Conservation (phyloP, 2,797 vertebrate species). For the Geotrypetes seraphini region DNA sequence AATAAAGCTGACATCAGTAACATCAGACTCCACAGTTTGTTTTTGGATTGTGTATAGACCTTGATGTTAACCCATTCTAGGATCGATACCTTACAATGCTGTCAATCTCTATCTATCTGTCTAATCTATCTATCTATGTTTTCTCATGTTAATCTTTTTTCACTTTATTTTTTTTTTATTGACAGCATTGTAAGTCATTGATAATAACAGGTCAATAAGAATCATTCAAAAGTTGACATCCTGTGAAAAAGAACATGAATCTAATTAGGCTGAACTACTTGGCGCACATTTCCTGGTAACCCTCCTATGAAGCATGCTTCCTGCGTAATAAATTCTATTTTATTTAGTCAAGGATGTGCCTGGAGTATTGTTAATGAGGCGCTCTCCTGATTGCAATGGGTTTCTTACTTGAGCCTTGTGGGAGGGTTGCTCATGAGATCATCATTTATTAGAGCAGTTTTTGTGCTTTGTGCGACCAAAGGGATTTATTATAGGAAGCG, state of each 20-base stretch:
- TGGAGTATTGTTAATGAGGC: constrained; percentile 11
- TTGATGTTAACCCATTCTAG: no score
- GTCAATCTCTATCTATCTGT: no score
- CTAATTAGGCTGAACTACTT: constrained; percentile 12
- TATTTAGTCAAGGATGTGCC: background rate
- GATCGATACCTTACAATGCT: no score
- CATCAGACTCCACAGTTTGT: no score
- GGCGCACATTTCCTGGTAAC: constrained; percentile 8
- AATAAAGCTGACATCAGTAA: no score
- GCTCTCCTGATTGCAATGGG: constrained; percentile 8
- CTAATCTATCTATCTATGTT: no score
- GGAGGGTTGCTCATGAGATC: constrained; percentile 10
- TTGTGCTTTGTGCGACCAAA: constrained; percentile 19
- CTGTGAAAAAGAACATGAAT: constrained; percentile 12
- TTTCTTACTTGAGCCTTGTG: constrained; percentile 11
- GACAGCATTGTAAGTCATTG: background rate
- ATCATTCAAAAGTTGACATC: constrained; percentile 21
- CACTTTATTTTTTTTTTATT: no score
- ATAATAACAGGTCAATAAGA: constrained; percentile 11
- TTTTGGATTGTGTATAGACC: no score
- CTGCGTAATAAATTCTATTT: constrained; percentile 15
- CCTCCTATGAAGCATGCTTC: constrained; percentile 14
- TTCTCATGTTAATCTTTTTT: no score
- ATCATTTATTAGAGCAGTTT: constrained; percentile 19
- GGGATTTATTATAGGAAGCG: constrained; percentile 24